Percentiles rank a stretch among this genome's conserved stretches.
Conservation (phyloP, 2,797 vertebrate genomes). For the Micrastur ruficollis region DNA sequence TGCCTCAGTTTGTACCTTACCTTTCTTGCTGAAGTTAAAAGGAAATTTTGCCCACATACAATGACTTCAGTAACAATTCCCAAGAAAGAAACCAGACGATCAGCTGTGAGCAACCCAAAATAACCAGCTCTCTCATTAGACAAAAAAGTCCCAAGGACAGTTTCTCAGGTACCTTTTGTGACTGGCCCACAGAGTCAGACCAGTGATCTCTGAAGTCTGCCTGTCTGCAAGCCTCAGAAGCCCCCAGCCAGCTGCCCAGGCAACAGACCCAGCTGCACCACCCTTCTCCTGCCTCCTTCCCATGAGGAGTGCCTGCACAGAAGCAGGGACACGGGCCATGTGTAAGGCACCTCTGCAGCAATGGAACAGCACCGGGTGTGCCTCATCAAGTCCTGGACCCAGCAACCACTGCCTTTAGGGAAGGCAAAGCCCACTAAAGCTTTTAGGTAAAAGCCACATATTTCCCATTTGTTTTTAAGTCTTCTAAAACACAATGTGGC, state of each 20-base stretch:
- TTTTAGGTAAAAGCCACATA: not conserved
- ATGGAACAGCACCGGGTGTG: fast-evolving
- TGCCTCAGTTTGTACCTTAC: not conserved
- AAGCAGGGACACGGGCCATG: not conserved
- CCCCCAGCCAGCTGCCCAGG: fast-evolving
- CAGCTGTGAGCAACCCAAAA: not conserved
- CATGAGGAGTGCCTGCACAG: not conserved
- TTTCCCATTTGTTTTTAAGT: not conserved
- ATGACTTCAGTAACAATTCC: not conserved
- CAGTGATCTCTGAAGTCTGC: fast-evolving
- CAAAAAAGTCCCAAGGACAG: not conserved
- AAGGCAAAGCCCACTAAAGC: not conserved
- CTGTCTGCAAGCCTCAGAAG: not conserved
- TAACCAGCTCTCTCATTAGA: not conserved
- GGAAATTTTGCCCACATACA: not conserved
- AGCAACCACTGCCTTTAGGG: not conserved
- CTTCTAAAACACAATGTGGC: not conserved
- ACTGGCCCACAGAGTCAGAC: not conserved
- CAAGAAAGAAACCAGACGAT: not conserved
- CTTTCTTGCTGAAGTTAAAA: not conserved
- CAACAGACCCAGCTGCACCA: not conserved
- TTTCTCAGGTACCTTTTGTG: not conserved
- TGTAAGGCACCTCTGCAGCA: not conserved
- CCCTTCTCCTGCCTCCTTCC: not conserved
- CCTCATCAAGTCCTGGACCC: not conserved